phyloP scores from a whole-genome alignment of 2,888 invertebrate genomes.

The Polydesmus complanatus region DNA sequence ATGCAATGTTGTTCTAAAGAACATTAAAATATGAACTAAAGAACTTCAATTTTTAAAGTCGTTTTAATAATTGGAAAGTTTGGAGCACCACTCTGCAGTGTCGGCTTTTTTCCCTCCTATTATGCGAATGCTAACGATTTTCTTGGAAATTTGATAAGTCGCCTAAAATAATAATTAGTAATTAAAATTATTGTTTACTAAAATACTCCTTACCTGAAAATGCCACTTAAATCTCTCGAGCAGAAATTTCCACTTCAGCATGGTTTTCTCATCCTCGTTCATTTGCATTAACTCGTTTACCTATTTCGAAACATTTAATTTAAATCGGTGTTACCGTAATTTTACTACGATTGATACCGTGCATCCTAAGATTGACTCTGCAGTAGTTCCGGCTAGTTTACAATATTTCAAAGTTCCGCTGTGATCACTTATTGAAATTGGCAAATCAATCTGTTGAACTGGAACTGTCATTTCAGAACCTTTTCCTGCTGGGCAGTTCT shows the following conservation, averaged over 20 bases:
- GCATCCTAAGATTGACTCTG: slow-evolving; percentile 1
- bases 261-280: slow-evolving; percentile 15
- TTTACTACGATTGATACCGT: neutral
- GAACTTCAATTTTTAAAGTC: neutral
- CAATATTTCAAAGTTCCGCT: slow-evolving; percentile 2
- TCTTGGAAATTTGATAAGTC: neutral
- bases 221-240: slow-evolving; percentile 17
- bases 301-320: slow-evolving; percentile 5
- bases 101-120: neutral
- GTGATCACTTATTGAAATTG: slow-evolving; percentile 6
- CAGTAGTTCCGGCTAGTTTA: neutral
- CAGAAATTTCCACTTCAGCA: slow-evolving; percentile 18
- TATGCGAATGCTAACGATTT: neutral
- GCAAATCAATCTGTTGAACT: neutral
- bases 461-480: neutral
- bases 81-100: neutral
- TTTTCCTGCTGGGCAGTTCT: neutral
- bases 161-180: neutral
- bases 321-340: neutral
- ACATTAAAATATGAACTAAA: neutral
- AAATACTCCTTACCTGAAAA: slow-evolving; percentile 16
- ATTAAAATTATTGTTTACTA: neutral
- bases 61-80: neutral
- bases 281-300: slow-evolving; percentile 15
- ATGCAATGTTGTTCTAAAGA: too few relatives aligned